These are phyloP conservation scores for Piezodorus guildinii DNA, from an alignment of 1,140 invertebrate genomes.

Conservation along the genomic window DNA sequence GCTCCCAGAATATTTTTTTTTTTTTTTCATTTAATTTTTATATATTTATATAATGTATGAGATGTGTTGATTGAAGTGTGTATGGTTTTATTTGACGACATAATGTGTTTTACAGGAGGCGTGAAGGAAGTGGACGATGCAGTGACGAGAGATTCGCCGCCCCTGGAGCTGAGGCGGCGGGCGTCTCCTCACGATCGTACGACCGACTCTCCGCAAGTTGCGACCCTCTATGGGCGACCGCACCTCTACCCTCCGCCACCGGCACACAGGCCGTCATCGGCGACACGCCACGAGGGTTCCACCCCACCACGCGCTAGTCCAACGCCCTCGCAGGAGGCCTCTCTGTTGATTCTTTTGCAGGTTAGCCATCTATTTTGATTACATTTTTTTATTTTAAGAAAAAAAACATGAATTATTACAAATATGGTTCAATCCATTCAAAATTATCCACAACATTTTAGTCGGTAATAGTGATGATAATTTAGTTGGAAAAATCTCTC, in stretches of 20 bases:
- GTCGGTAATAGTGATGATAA: too few relatives aligned
- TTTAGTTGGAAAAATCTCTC: too few relatives aligned
- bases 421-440: too few relatives aligned
- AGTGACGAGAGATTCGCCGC: constrained; percentile 44
- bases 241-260: constrained; percentile 48
- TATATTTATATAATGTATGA: not conserved
- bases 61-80: too few relatives aligned
- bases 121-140: constrained; percentile 33
- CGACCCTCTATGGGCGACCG: constrained; percentile 50
- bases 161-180: constrained; percentile 51
- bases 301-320: constrained; percentile 61
- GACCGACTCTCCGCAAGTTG: constrained; percentile 61
- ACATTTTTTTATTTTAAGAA: too few relatives aligned
- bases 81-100: too few relatives aligned
- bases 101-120: constrained; percentile 22
- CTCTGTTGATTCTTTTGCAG: constrained; percentile 59
- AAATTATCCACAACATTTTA: too few relatives aligned
- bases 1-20: too few relatives aligned
- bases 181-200: constrained; percentile 57
- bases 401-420: too few relatives aligned
- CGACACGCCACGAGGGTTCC: constrained; percentile 40
- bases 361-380: constrained; percentile 36
- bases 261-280: constrained; percentile 33
- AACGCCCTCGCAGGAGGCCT: constrained; percentile 63
- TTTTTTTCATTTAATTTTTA: too few relatives aligned